phyloP scores from a whole-genome alignment of 2,113 vertebrate species.

The Glaucidium brasilianum region DNA sequence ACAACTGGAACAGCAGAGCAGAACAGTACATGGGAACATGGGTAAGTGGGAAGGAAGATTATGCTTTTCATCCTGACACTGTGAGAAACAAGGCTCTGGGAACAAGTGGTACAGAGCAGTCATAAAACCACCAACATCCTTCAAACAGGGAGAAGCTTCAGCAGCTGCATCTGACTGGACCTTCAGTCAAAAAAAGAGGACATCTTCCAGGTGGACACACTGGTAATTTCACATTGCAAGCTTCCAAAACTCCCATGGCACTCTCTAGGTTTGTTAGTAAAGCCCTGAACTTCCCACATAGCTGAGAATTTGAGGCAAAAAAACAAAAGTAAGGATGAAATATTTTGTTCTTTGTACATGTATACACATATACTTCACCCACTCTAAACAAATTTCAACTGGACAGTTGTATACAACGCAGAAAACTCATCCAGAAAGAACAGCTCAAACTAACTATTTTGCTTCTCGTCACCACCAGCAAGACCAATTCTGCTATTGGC shows the following conservation, averaged over 20 bases:
- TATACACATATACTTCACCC: background rate
- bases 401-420: background rate
- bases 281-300: background rate
- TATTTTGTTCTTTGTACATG: background rate
- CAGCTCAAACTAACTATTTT: background rate
- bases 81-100: background rate
- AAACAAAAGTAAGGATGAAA: background rate
- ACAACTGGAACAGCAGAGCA: background rate
- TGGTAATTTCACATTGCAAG: background rate
- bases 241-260: background rate
- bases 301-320: background rate
- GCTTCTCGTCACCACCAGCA: background rate
- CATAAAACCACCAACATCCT: background rate
- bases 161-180: background rate
- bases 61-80: background rate
- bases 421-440: background rate
- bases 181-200: background rate
- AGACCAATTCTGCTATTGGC: background rate
- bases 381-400: background rate
- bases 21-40: background rate
- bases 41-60: background rate
- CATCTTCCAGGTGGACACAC: background rate
- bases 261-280: background rate
- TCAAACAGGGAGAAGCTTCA: background rate
- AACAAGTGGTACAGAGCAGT: background rate